phyloP scores from a whole-genome alignment of 2,113 vertebrate species.

The Leptocoma aspasia region DNA sequence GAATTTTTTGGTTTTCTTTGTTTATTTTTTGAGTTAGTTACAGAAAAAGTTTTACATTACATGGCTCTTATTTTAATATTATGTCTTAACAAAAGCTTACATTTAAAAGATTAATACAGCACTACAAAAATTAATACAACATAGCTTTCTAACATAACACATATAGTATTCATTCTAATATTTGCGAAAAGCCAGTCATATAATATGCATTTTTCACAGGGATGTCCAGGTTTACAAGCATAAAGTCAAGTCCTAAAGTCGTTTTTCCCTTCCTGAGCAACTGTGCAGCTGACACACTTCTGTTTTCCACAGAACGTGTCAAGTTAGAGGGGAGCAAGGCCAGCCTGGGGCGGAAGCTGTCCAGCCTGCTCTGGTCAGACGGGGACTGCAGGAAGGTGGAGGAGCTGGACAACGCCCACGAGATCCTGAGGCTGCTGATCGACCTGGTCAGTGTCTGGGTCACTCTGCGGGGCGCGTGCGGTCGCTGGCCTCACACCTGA shows the following conservation, averaged over 20 bases:
- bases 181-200: no score
- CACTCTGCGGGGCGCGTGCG: rapidly evolving
- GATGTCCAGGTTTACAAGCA: not conserved
- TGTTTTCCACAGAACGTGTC: slow-evolving; percentile 1
- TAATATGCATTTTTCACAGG: no score
- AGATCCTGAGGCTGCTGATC: slow-evolving; percentile 77
- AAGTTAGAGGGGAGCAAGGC: slow-evolving; percentile 26
- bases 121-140: no score
- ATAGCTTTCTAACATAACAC: no score
- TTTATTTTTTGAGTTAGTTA: no score
- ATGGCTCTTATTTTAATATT: no score
- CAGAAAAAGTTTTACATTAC: no score
- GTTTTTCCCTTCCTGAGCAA: not conserved
- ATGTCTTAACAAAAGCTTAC: no score
- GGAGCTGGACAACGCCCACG: slow-evolving; percentile 68
- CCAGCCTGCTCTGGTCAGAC: slow-evolving; percentile 68
- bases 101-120: no score
- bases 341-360: slow-evolving; percentile 74
- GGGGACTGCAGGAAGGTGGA: slow-evolving; percentile 58
- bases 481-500: rapidly evolving
- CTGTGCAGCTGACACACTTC: not conserved
- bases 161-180: no score
- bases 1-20: no score
- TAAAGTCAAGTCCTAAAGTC: no score
- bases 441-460: slow-evolving; percentile 81